Evolutionary conservation across 1,140 invertebrate species (phyloP), one percentile per base, ranked within the genome.

Genomic region (Drosophila bocki): DNA sequence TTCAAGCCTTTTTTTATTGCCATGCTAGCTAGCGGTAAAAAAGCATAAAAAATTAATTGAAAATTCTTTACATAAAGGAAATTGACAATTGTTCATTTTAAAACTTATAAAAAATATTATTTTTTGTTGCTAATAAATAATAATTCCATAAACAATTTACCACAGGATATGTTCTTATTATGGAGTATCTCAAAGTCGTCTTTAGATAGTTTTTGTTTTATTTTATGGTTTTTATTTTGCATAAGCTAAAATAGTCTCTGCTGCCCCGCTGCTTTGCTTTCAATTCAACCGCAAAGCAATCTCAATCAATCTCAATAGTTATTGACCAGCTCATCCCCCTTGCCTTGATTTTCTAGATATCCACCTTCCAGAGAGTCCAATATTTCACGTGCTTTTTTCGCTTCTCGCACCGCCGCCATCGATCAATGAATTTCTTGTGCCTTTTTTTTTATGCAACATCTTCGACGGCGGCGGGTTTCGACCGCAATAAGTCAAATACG

Each of bases 401-500:
- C 48, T 71, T 71, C 70, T 75, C 64, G 64, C 64, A 48, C 53
- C 58, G 80, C 81, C 67, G 53, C 69, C 70, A 74, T 74, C 75
- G 75, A 70, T 85, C 74, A 87, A 88, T 83, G 80, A 86, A 82
- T 64, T 71, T 79, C 35, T 77, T 68, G 62, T 35, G 47, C 15
- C 26, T 51, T 51, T 59, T 53, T n/a, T 42, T 35, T 60, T 22
- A 6, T 63, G 63, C 56, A 65, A 56, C 60, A 37, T 72, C 69
- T 72, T 72, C 68, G 67, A 60, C 68, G 70, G 70, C 70, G 61
- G 45, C 61, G 53, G 58, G 59, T 59, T 67, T 57, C 80, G 63
- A 90, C 85, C 85, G 78, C 85, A 88, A 90, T 88, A 88, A 88
- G 85, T 88, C 85, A 88, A 88, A 88, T 75, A 76, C 75, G 81